Conservation (phyloP, 2,113 vertebrate genomes). For the Rousettus leschenaultii region DNA sequence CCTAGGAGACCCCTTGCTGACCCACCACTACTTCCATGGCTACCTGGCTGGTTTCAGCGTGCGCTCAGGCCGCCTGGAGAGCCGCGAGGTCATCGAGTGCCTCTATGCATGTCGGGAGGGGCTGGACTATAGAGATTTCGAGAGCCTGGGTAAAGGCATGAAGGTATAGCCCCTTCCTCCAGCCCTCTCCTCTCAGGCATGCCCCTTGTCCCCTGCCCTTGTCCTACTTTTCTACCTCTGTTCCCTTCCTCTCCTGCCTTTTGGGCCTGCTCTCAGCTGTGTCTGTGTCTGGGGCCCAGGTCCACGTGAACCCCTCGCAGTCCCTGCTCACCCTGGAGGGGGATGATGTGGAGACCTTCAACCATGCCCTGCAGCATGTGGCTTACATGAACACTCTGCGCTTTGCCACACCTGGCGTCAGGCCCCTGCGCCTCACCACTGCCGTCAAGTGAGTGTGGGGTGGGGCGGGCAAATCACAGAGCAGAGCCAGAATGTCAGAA, state of each 20-base stretch:
- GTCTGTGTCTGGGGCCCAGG: slow-evolving; percentile 84
- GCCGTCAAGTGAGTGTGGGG: slow-evolving; percentile 83
- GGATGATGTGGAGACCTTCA: slow-evolving; percentile 97
- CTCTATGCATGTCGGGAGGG: slow-evolving; percentile 98
- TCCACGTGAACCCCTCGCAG: slow-evolving; percentile 98
- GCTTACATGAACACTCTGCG: slow-evolving; percentile 97
- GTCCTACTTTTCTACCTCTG: not conserved
- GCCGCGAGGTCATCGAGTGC: slow-evolving; percentile 98
- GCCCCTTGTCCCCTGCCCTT: not conserved
- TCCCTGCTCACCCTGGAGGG: slow-evolving; percentile 96
- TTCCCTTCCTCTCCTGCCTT: not conserved
- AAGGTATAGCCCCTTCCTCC: slow-evolving; percentile 87
- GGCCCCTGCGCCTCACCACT: slow-evolving; percentile 95
- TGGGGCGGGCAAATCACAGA: not conserved
- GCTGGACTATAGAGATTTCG: slow-evolving; percentile 97
- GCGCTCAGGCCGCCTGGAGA: slow-evolving; percentile 96
- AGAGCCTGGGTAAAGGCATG: slow-evolving; percentile 98
- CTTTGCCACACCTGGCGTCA: slow-evolving; percentile 96
- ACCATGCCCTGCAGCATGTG: slow-evolving; percentile 97
- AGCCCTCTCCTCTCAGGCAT: slow-evolving; percentile 3
- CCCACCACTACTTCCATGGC: slow-evolving; percentile 94
- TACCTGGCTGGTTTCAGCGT: slow-evolving; percentile 97
- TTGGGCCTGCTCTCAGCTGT: slow-evolving; percentile 54
- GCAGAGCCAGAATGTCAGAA: not conserved
- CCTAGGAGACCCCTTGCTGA: slow-evolving; percentile 86